These are phyloP conservation scores for Lateolabrax maculatus DNA, from an alignment of 2,797 vertebrate genomes.

Conservation along the genomic window DNA sequence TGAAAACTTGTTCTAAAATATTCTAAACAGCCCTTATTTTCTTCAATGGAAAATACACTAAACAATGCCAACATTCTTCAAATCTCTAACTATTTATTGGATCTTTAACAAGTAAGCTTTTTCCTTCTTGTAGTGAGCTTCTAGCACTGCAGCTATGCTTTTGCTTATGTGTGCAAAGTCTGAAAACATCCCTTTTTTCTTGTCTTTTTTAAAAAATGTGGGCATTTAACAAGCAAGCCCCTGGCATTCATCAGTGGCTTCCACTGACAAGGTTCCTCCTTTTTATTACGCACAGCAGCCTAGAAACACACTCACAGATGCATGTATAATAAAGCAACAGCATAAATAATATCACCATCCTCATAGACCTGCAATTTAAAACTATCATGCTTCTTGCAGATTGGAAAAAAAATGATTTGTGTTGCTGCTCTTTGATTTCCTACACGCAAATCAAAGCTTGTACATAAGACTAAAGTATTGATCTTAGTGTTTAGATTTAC, in stretches of 20 bases:
- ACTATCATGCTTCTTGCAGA: constrained; percentile 6
- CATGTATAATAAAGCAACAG: constrained; percentile 31
- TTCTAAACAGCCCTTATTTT: background rate
- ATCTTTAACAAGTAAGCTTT: constrained; percentile 8
- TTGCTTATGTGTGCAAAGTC: background rate
- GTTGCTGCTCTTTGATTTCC: constrained; percentile 9
- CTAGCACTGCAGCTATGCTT: background rate
- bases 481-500: constrained; percentile 2
- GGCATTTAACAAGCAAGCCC: constrained; percentile 41
- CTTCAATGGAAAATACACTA: background rate
- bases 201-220: constrained; percentile 16
- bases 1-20: background rate
- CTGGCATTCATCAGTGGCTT: constrained; percentile 8
- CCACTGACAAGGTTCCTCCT: constrained; percentile 23
- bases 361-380: background rate
- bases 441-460: constrained; percentile 26
- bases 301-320: constrained; percentile 30
- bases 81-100: constrained; percentile 20
- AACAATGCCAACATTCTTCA: background rate
- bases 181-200: constrained; percentile 10
- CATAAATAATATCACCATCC: constrained; percentile 22
- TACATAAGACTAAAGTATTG: background rate
- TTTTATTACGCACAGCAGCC: constrained; percentile 23
- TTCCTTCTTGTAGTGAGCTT: background rate
- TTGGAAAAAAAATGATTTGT: constrained; percentile 3